phyloP scores from a whole-genome alignment of 2,888 invertebrate genomes.

The Lacanobia oleracea region DNA sequence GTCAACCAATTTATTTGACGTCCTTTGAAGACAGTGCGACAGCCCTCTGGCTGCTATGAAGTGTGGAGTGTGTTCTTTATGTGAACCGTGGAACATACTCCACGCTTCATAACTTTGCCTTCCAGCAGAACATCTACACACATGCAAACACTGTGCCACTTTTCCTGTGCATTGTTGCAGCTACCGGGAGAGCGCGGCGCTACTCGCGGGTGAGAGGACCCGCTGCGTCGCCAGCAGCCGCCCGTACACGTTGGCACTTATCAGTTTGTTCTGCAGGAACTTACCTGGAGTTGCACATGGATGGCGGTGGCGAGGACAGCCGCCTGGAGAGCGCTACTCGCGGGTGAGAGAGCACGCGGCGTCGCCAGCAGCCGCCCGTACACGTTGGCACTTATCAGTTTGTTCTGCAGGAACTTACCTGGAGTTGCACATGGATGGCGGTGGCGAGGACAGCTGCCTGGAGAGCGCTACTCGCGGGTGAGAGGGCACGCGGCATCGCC shows the following conservation, averaged over 20 bases:
- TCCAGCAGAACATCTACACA: neutral
- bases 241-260: conserved; percentile 74
- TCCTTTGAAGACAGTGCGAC: neutral
- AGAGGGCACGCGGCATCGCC: conserved; percentile 77
- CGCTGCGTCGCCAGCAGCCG: conserved; percentile 84
- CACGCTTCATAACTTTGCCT: neutral
- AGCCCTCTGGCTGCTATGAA: neutral
- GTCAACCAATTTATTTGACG: neutral
- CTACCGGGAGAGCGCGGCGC: conserved; percentile 80
- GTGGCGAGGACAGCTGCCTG: too few relatives aligned
- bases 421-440: too few relatives aligned
- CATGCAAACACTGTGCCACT: too few relatives aligned
- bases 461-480: conserved; percentile 74
- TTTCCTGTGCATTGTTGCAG: conserved; percentile 50
- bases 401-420: too few relatives aligned
- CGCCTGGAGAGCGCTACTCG: conserved; percentile 76
- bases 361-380: conserved; percentile 84
- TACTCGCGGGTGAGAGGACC: conserved; percentile 70
- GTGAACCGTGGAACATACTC: neutral
- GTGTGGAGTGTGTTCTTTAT: neutral
- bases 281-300: too few relatives aligned
- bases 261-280: too few relatives aligned
- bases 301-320: too few relatives aligned
- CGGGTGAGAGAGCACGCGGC: conserved; percentile 70
- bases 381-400: conserved; percentile 65